A percentile compares a stretch with the other conserved stretches of the same genome.
phyloP scores from a whole-genome alignment of 2,888 invertebrate genomes.

The Apeira syringaria region DNA sequence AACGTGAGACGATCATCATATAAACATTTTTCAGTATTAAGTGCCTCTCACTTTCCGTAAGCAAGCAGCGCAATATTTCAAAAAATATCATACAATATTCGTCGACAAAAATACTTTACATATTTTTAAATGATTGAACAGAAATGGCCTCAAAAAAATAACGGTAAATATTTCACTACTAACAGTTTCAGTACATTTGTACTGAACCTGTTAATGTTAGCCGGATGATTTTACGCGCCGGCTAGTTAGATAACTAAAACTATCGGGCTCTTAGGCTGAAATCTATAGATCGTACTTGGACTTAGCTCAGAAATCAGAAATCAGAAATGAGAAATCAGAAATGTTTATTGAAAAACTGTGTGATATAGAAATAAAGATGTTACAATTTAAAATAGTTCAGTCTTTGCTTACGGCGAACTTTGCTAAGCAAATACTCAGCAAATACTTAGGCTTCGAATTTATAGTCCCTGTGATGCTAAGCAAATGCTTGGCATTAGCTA shows the following conservation, averaged over 20 bases:
- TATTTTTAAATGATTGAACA: constrained; percentile 7
- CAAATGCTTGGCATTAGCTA: too few relatives aligned
- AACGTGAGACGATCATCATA: constrained; percentile 7
- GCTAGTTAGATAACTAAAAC: background rate
- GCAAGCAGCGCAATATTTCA: constrained; percentile 6
- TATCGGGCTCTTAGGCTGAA: background rate
- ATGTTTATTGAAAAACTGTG: too few relatives aligned
- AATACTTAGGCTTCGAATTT: too few relatives aligned
- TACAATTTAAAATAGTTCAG: too few relatives aligned
- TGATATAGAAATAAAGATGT: too few relatives aligned
- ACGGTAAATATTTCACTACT: background rate
- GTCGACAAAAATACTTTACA: constrained; percentile 9
- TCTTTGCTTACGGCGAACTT: too few relatives aligned
- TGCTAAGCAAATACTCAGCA: too few relatives aligned
- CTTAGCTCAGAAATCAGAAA: too few relatives aligned
- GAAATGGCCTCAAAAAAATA: background rate
- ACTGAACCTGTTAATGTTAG: too few relatives aligned
- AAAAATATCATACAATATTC: constrained; percentile 7
- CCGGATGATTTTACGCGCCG: background rate
- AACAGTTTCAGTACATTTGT: background rate
- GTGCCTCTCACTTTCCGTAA: constrained; percentile 7
- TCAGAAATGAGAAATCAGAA: too few relatives aligned
- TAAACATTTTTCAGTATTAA: background rate
- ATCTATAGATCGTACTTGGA: too few relatives aligned
- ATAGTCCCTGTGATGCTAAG: too few relatives aligned